Base-by-base conservation (phyloP, 1,140 invertebrate genomes). In the Cotesia typhae region DNA sequence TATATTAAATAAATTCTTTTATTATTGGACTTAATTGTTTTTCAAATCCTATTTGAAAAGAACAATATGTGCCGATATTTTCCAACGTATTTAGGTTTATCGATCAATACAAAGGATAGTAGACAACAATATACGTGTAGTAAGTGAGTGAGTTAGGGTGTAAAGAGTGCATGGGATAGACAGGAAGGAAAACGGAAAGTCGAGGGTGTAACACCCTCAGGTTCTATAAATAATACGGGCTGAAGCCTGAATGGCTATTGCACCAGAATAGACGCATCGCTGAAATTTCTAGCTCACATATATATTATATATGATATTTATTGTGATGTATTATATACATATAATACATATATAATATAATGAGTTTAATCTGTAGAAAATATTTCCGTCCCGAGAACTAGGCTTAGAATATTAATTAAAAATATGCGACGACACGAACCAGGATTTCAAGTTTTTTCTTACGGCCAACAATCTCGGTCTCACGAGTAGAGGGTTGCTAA, bases 131-230 rank as follows among this genome's bases (percentile, higher is more conserved):
- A 7, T 35, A 65, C 5, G 35, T 12, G 9, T 28, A 17, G 28
- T 65, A 38, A 37, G 37, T 37, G 38, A 65, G 28, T 61, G 14
- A 28, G 28, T 28, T 12, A 12, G 17, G 59, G 28, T 28, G 10
- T 47, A 47, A 6, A 47, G 41, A 47, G 41, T 47, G 41, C 41
- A 47, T 61, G 20, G 28, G 59, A 28, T 20, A 61, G 59, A 17
- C n/a, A 17, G n/a, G 17, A 20, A 20, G 53, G 53, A 17, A 20
- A 57, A 61, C 0, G 38, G 12, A 12, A 65, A n/a, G 60, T 61
- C 60, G 36, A 65, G 38, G 63, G 63, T 20, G 63, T 65, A 65
- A 65, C 63, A 37, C 63, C 63, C 63, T 20, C 7, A 61, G 6
- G 5, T 35, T 28, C 28, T 61, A 61, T 35, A 20, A 12, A 61